Evolutionary conservation across 2,888 invertebrate species (phyloP).

Genomic region (Volucella zonaria): DNA sequence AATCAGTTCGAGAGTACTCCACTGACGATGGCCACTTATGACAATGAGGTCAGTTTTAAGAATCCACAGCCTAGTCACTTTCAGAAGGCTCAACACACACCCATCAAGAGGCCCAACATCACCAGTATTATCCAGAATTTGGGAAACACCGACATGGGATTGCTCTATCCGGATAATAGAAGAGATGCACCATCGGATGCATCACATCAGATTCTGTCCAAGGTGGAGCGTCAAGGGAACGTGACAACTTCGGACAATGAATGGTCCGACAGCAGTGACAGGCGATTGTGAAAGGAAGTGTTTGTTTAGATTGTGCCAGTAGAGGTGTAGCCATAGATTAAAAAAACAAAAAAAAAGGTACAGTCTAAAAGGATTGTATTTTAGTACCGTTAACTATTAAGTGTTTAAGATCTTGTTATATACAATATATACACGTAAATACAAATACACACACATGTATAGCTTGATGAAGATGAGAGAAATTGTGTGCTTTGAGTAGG

Average conservation of each 20-base stretch:
- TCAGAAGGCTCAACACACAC: conserved; percentile 76
- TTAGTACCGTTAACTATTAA: conserved; percentile 54
- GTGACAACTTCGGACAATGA: conserved; percentile 77
- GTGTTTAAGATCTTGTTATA: conserved; percentile 21
- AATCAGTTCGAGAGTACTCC: conserved; percentile 75
- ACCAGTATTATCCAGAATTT: conserved; percentile 83
- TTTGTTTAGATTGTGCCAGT: conserved; percentile 78
- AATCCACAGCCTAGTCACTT: conserved; percentile 56
- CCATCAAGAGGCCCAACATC: conserved; percentile 81
- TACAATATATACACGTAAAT: too few relatives aligned
- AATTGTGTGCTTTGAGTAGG: conserved; percentile 9
- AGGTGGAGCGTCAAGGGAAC: conserved; percentile 49
- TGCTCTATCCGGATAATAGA: conserved; percentile 79
- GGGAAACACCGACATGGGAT: conserved; percentile 82
- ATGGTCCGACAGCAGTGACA: conserved; percentile 79
- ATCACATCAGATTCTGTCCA: conserved; percentile 54
- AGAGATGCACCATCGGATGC: conserved; percentile 52
- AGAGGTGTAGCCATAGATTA: not conserved
- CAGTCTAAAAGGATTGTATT: conserved; percentile 40
- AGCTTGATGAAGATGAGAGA: not conserved
- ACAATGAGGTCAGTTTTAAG: conserved; percentile 75
- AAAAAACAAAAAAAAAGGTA: not conserved
- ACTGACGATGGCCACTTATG: conserved; percentile 74
- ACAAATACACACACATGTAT: not conserved
- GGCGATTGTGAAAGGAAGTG: conserved; percentile 82